A percentile compares a stretch with the other conserved stretches of the same genome.
Evolutionary conservation across 2,113 vertebrate species (phyloP).

Genomic region (Pluvianellus socialis): DNA sequence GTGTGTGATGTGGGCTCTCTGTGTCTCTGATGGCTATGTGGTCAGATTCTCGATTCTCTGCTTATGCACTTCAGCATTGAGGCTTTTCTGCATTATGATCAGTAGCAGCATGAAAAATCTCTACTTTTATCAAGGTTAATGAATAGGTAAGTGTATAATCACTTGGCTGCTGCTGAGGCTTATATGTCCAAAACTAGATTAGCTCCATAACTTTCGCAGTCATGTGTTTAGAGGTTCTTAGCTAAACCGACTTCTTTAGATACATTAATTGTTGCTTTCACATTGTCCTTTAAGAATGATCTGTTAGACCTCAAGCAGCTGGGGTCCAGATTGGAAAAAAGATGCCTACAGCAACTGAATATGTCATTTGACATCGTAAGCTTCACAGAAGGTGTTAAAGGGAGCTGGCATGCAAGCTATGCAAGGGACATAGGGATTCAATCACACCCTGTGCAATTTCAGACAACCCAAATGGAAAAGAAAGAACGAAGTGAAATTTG

Average conservation of each 20-base stretch:
- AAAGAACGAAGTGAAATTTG: slow-evolving; percentile 21
- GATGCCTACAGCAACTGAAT: slow-evolving; percentile 24
- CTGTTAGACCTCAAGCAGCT: slow-evolving; percentile 27
- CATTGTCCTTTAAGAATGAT: background rate
- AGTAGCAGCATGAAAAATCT: background rate
- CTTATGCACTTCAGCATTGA: background rate
- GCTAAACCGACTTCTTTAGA: background rate
- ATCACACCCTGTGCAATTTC: background rate
- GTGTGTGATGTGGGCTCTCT: background rate
- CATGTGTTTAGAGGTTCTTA: background rate
- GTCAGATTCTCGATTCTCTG: background rate
- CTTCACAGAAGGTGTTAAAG: slow-evolving; percentile 57
- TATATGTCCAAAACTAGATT: background rate
- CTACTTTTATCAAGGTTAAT: background rate
- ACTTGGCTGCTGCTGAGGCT: background rate
- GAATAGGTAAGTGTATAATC: background rate
- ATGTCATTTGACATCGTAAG: background rate
- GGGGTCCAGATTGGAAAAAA: slow-evolving; percentile 51
- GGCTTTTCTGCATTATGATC: background rate
- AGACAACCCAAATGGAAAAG: background rate
- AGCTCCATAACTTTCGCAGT: background rate
- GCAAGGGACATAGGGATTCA: slow-evolving; percentile 44
- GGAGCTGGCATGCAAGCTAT: slow-evolving; percentile 32
- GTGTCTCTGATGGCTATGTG: background rate
- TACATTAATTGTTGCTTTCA: background rate